These are phyloP conservation scores for Adelognathus sp. DNA, from an alignment of 2,888 invertebrate genomes.

Conservation along the genomic window DNA sequence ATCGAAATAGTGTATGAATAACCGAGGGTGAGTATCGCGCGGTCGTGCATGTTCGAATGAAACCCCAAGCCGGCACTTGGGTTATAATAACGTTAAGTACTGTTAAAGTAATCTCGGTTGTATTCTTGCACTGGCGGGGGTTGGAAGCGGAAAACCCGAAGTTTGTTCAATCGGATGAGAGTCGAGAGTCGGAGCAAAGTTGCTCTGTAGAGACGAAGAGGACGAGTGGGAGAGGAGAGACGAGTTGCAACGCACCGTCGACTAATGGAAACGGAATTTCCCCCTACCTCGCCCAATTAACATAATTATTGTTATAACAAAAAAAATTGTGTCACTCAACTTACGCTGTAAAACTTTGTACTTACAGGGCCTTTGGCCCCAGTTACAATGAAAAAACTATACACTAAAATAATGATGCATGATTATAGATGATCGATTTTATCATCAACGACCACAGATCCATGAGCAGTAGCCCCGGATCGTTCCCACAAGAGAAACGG, in stretches of 20 bases:
- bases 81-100: conserved; percentile 55
- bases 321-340: no score
- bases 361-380: no score
- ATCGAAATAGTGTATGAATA: conserved; percentile 39
- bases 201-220: neutral
- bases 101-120: conserved; percentile 50
- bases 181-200: conserved; percentile 31
- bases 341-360: no score
- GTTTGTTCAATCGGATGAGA: conserved; percentile 46
- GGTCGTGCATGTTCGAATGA: conserved; percentile 35
- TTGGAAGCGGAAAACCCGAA: conserved; percentile 41
- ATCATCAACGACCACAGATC: no score
- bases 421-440: no score
- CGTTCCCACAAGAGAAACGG: no score
- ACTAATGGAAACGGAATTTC: conserved; percentile 57
- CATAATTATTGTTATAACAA: conserved; percentile 63
- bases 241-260: conserved; percentile 18
- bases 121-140: conserved; percentile 30
- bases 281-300: conserved; percentile 53
- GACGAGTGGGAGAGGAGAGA: neutral
- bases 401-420: no score
- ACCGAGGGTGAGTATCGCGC: conserved; percentile 7
- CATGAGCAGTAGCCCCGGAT: no score
- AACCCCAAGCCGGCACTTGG: conserved; percentile 46
- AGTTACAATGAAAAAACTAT: no score